Conservation (phyloP, 2,797 vertebrate genomes). For the Synaphobranchus kaupii region DNA sequence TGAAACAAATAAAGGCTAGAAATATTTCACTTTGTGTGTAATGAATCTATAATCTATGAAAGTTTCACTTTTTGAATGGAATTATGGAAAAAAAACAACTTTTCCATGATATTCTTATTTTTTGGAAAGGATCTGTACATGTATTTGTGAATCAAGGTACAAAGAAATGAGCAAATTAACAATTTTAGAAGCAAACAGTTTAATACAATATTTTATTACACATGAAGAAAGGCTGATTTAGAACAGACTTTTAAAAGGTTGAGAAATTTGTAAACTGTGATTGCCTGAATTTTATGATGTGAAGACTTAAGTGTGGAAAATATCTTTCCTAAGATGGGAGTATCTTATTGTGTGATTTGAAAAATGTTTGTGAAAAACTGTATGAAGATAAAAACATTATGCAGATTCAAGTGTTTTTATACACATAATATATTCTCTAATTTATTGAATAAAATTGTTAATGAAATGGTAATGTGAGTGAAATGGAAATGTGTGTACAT, state of each 20-base stretch:
- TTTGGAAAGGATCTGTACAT: no score
- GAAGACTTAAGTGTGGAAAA: background rate
- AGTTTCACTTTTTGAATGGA: no score
- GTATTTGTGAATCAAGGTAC: background rate
- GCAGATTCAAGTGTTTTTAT: constrained; percentile 9
- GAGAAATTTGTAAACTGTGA: background rate
- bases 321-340: background rate
- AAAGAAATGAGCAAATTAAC: background rate
- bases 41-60: no score
- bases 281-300: background rate
- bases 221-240: background rate
- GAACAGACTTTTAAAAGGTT: background rate
- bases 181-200: background rate
- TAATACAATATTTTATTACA: background rate
- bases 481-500: no score
- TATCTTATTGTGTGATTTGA: background rate
- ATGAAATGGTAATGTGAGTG: constrained; percentile 1
- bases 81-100: no score
- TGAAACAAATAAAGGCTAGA: no score
- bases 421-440: constrained; percentile 9
- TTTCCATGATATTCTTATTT: no score
- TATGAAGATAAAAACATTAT: constrained; percentile 16
- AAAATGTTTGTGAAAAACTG: background rate
- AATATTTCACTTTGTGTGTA: no score
- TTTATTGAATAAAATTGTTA: constrained; percentile 20